phyloP scores from a whole-genome alignment of 2,797 vertebrate species.

The Leontocebus nigricollis region DNA sequence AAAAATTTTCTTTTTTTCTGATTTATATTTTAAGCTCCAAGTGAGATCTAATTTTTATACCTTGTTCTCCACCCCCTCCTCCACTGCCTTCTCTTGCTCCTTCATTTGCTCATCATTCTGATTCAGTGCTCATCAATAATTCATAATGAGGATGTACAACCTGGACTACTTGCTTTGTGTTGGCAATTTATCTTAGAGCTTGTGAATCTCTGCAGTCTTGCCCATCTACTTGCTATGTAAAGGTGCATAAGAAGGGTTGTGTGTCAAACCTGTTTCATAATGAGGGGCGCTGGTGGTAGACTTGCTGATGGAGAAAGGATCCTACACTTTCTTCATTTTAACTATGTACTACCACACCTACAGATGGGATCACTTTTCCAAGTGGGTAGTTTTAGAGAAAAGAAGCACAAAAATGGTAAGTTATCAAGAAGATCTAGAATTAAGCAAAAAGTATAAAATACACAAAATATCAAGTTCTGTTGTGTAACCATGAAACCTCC shows the following conservation, averaged over 20 bases:
- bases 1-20: not conserved
- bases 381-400: not conserved
- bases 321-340: not conserved
- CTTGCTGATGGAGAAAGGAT: not conserved
- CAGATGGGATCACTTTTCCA: not conserved
- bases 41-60: not conserved
- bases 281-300: not conserved
- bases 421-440: not conserved
- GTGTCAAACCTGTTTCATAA: not conserved
- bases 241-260: rapidly evolving
- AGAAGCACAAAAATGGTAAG: not conserved
- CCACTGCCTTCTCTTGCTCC: not conserved
- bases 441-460: conserved; percentile 1
- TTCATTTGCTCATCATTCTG: not conserved
- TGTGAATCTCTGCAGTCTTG: not conserved
- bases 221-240: not conserved
- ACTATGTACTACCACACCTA: not conserved
- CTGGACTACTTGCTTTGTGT: not conserved
- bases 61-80: not conserved
- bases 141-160: not conserved
- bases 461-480: not conserved
- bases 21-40: conserved; percentile 32
- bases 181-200: not conserved
- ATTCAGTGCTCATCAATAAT: not conserved
- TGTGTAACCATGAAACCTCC: not conserved